These are phyloP conservation scores for Ecliptopera silaceata DNA, from an alignment of 2,888 invertebrate genomes.

Conservation along the genomic window DNA sequence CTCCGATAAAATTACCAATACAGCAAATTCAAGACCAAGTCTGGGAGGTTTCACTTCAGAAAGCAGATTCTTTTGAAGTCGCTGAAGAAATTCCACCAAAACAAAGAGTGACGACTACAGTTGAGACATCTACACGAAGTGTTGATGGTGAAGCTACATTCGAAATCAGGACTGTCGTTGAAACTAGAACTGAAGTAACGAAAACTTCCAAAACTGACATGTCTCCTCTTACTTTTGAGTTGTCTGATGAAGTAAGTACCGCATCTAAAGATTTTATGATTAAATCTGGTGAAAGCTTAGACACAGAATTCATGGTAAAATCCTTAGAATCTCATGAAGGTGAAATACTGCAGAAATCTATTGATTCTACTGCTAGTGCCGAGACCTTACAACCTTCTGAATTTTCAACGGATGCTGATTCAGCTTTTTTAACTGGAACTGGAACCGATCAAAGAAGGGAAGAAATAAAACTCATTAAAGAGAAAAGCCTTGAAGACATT, in stretches of 20 bases:
- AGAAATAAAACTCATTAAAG: slow-evolving; percentile 73
- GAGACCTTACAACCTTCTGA: slow-evolving; percentile 80
- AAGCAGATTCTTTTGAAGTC: slow-evolving; percentile 66
- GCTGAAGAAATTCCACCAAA: slow-evolving; percentile 60
- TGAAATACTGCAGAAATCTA: slow-evolving; percentile 78
- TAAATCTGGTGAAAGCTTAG: slow-evolving; percentile 78
- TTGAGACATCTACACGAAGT: slow-evolving; percentile 54
- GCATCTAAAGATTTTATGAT: slow-evolving; percentile 77
- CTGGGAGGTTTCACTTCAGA: slow-evolving; percentile 73
- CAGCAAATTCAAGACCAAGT: slow-evolving; percentile 75
- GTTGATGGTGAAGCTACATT: slow-evolving; percentile 55
- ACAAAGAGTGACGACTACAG: slow-evolving; percentile 43
- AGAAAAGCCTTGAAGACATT: slow-evolving; percentile 85
- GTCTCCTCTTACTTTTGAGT: slow-evolving; percentile 68
- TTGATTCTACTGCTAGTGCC: slow-evolving; percentile 79
- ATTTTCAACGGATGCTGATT: slow-evolving; percentile 79
- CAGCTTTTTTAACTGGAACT: slow-evolving; percentile 76
- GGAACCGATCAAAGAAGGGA: slow-evolving; percentile 74
- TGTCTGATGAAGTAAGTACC: slow-evolving; percentile 70
- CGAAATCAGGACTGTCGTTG: slow-evolving; percentile 55
- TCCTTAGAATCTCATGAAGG: slow-evolving; percentile 79
- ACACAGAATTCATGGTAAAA: slow-evolving; percentile 79
- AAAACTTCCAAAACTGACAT: slow-evolving; percentile 67
- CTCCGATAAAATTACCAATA: slow-evolving; percentile 74
- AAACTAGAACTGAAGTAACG: slow-evolving; percentile 53